These are phyloP conservation scores for Apis laboriosa DNA, from an alignment of 1,140 invertebrate species.

Conservation along the genomic window DNA sequence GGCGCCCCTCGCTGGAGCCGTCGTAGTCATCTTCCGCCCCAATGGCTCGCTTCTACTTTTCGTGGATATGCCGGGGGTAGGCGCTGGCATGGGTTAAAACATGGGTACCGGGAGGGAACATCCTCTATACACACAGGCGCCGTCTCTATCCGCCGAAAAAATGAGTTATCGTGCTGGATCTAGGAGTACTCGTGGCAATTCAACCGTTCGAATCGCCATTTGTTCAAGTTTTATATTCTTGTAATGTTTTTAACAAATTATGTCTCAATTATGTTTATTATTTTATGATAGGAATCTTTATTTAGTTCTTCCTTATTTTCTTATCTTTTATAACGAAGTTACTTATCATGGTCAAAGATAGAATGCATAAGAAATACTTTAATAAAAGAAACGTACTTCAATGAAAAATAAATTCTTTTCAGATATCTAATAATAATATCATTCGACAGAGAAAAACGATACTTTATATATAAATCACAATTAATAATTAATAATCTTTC, in stretches of 20 bases:
- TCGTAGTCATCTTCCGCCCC: slow-evolving; percentile 54
- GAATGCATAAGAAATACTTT: too few relatives aligned
- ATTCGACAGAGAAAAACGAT: not conserved
- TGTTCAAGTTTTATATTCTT: not conserved
- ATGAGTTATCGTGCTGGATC: slow-evolving; percentile 56
- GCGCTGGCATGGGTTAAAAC: slow-evolving; percentile 64
- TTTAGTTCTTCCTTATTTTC: not conserved
- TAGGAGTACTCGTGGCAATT: slow-evolving; percentile 6
- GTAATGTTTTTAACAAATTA: not conserved
- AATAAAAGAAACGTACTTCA: too few relatives aligned
- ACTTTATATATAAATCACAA: not conserved
- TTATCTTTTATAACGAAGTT: too few relatives aligned
- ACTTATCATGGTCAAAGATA: too few relatives aligned
- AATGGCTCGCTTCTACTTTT: slow-evolving; percentile 58
- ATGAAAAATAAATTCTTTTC: too few relatives aligned
- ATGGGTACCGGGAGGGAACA: slow-evolving; percentile 36
- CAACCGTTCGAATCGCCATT: slow-evolving; percentile 43
- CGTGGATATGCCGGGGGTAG: slow-evolving; percentile 54
- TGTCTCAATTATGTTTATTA: not conserved
- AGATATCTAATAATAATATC: not conserved
- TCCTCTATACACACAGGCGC: slow-evolving; percentile 53
- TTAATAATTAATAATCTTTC: not conserved
- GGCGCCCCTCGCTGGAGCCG: slow-evolving; percentile 73
- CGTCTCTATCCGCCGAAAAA: slow-evolving; percentile 56
- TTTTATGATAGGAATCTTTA: not conserved